These are phyloP conservation scores for Xanthia togata DNA, from an alignment of 2,888 invertebrate genomes.

Conservation along the genomic window DNA sequence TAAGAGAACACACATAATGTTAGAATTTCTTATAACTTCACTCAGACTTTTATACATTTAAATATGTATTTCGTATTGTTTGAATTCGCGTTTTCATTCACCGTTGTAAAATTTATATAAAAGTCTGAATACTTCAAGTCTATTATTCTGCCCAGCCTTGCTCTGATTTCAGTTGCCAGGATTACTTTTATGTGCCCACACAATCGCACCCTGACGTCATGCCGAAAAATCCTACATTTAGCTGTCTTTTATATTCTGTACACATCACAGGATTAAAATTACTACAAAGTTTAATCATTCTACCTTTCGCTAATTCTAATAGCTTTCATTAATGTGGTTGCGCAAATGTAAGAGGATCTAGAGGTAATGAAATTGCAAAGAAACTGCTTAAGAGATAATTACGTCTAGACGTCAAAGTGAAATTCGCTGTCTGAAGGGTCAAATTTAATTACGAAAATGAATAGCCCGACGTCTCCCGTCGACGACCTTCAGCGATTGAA, in stretches of 20 bases:
- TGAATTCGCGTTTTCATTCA: conserved; percentile 28
- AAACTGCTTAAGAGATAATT: conserved; percentile 60
- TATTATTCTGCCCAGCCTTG: conserved; percentile 44
- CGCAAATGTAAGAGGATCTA: conserved; percentile 11
- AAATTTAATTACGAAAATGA: conserved; percentile 71
- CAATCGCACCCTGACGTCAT: conserved; percentile 31
- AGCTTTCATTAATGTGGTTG: conserved; percentile 28
- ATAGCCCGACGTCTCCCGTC: conserved; percentile 60
- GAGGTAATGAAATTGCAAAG: conserved; percentile 46
- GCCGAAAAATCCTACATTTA: conserved; percentile 24
- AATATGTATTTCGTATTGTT: conserved; percentile 35
- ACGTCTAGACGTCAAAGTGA: conserved; percentile 60
- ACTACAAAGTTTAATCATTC: conserved; percentile 8
- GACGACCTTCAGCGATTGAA: conserved; percentile 59
- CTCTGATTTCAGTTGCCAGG: conserved; percentile 43
- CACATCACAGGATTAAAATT: conserved; percentile 17
- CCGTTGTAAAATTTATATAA: conserved; percentile 22
- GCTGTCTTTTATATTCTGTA: conserved; percentile 14
- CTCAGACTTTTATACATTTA: conserved; percentile 16
- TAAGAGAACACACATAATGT: conserved; percentile 33
- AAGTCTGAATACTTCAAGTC: conserved; percentile 13
- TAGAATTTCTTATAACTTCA: conserved; percentile 13
- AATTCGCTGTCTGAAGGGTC: conserved; percentile 61
- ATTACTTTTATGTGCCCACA: conserved; percentile 48
- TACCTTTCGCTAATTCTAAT: conserved; percentile 38